Conservation (phyloP, 2,797 vertebrate species). For the Fundulus diaphanus region DNA sequence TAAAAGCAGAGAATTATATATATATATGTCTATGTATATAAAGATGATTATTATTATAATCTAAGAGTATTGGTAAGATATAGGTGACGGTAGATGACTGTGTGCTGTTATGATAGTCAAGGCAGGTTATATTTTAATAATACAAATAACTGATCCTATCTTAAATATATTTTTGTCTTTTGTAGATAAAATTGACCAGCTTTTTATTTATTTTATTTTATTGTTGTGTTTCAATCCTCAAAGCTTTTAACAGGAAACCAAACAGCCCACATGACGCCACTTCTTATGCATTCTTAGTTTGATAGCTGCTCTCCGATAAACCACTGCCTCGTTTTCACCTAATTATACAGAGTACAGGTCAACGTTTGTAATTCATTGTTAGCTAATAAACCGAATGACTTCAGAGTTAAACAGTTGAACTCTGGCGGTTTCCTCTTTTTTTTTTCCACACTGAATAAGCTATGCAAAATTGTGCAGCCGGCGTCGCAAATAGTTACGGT, state of each 20-base stretch:
- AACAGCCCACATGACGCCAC: neutral
- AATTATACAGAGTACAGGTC: neutral
- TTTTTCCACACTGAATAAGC: slow-evolving; percentile 46
- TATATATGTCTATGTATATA: no score
- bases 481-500: slow-evolving; percentile 24
- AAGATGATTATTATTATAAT: no score
- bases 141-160: neutral
- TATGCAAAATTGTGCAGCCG: slow-evolving; percentile 49
- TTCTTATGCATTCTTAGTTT: neutral
- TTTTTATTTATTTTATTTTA: neutral
- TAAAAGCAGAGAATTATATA: no score
- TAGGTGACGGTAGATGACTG: no score
- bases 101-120: no score
- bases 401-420: slow-evolving; percentile 47
- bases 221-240: neutral
- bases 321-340: neutral
- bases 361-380: neutral
- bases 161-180: neutral
- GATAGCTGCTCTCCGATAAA: neutral
- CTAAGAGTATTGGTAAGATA: neutral
- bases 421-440: slow-evolving; percentile 71
- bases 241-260: neutral
- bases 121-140: no score
- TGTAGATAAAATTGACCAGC: neutral
- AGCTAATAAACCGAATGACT: neutral